phyloP scores from a whole-genome alignment of 2,888 invertebrate genomes.

The Torymus auratus region DNA sequence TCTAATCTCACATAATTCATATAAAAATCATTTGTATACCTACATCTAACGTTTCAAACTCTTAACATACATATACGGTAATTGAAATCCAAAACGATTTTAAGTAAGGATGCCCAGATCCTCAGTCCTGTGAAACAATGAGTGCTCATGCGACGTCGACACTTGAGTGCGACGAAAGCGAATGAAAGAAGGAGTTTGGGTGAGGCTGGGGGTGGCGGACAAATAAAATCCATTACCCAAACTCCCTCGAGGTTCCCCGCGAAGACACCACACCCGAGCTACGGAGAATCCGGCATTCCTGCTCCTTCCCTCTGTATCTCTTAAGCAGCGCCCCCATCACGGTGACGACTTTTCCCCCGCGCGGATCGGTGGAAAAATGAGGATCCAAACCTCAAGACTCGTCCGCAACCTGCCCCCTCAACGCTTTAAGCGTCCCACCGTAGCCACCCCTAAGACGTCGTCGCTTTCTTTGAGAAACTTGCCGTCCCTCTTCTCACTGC shows the following conservation, averaged over 20 bases:
- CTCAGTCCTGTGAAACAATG: neutral
- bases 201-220: constrained; percentile 63
- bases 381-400: constrained; percentile 46
- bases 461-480: constrained; percentile 10
- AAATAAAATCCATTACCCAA: constrained; percentile 76
- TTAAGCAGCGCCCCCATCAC: constrained; percentile 43
- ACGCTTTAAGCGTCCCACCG: constrained; percentile 7
- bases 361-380: constrained; percentile 48
- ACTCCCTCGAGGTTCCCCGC: constrained; percentile 61
- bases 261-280: constrained; percentile 63
- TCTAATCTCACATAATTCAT: too few relatives aligned
- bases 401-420: constrained; percentile 32
- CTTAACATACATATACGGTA: too few relatives aligned
- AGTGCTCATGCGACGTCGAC: neutral
- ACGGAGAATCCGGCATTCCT: constrained; percentile 69
- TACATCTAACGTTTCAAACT: too few relatives aligned
- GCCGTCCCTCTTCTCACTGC: neutral
- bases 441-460: neutral
- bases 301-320: constrained; percentile 67
- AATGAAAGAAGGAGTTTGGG: constrained; percentile 50
- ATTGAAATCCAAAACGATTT: too few relatives aligned
- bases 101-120: neutral
- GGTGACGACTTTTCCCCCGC: constrained; percentile 39
- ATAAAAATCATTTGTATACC: too few relatives aligned
- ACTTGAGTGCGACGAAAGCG: constrained; percentile 8